phyloP scores from a whole-genome alignment of 2,113 vertebrate species.

The Parus major region DNA sequence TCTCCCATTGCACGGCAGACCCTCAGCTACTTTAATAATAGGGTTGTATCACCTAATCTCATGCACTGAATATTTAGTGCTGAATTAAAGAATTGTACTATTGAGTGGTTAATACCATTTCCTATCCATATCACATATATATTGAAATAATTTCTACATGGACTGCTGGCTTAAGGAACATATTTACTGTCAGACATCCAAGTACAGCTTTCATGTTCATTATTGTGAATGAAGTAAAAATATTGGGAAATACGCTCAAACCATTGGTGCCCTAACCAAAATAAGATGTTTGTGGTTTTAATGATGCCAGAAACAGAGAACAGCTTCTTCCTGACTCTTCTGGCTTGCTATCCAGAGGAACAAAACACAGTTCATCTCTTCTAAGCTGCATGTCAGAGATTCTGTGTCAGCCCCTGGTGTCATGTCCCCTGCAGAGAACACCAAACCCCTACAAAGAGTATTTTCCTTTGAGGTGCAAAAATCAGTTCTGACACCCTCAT shows the following conservation, averaged over 20 bases:
- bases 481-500: not conserved
- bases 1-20: not conserved
- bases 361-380: not conserved
- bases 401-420: not conserved
- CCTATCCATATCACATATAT: not conserved
- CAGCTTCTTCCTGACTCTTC: not conserved
- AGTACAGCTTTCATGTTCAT: not conserved
- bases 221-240: not conserved
- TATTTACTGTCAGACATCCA: not conserved
- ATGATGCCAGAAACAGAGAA: not conserved
- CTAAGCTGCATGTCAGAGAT: not conserved
- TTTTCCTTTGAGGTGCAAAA: not conserved
- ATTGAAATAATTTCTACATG: not conserved
- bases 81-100: not conserved
- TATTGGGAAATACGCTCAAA: not conserved
- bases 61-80: not conserved
- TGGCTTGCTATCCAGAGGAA: not conserved
- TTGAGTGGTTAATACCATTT: not conserved
- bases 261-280: not conserved
- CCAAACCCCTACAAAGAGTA: not conserved
- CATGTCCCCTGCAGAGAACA: not conserved
- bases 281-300: slow-evolving; percentile 8
- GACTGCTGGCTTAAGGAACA: not conserved
- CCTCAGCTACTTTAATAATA: not conserved
- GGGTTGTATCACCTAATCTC: not conserved